These are phyloP conservation scores for Ameiurus melas DNA, from an alignment of 2,113 vertebrate species.

Conservation along the genomic window DNA sequence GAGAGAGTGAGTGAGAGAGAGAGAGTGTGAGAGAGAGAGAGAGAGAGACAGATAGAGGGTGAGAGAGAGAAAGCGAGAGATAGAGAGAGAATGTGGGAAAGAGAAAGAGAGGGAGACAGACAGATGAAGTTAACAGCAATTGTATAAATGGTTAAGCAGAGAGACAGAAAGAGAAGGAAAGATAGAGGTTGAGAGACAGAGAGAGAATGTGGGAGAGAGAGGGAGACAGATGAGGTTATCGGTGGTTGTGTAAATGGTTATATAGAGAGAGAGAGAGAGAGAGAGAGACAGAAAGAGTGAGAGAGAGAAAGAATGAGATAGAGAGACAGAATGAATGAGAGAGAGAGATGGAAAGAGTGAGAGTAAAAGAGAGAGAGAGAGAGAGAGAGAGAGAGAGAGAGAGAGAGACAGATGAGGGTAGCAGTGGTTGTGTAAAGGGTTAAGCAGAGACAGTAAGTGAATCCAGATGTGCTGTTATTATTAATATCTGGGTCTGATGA, in stretches of 20 bases:
- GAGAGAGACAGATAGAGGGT: neutral
- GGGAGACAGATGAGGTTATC: neutral
- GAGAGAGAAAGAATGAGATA: neutral
- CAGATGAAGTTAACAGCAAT: neutral
- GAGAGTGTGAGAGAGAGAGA: neutral
- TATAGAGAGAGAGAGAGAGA: neutral
- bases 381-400: neutral
- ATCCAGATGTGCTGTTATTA: constrained; percentile 97
- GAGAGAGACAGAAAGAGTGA: too few species aligned
- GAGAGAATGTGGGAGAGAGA: neutral
- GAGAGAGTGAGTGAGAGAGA: neutral
- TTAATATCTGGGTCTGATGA: constrained; percentile 94
- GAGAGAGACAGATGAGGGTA: constrained; percentile 4
- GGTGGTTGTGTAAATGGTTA: neutral
- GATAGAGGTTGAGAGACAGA: neutral
- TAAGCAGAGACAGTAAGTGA: constrained; percentile 91
- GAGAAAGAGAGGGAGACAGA: neutral
- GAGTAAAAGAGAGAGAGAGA: neutral
- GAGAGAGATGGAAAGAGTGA: neutral
- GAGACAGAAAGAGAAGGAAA: neutral
- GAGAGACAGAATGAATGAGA: neutral
- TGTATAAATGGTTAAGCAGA: neutral
- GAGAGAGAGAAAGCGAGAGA: neutral
- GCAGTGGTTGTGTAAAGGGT: constrained; percentile 68
- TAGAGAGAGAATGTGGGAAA: neutral